Conservation (phyloP, 1,140 invertebrate genomes). For the Diabrotica virgifera region DNA sequence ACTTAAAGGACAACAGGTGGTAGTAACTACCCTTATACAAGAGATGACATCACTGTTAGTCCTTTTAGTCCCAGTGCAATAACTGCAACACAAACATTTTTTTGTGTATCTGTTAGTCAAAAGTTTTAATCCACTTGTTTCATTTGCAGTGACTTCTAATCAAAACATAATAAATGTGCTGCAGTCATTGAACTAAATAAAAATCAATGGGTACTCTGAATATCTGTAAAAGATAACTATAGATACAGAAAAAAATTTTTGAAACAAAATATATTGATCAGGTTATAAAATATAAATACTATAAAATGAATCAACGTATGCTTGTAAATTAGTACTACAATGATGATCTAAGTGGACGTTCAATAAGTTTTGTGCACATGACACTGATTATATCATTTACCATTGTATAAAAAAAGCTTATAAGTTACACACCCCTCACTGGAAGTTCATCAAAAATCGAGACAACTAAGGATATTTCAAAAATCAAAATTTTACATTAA, state of each 20-base stretch:
- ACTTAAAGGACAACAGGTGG: too few relatives aligned
- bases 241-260: slow-evolving; percentile 11
- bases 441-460: too few relatives aligned
- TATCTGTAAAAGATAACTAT: slow-evolving; percentile 13
- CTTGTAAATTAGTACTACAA: slow-evolving; percentile 8
- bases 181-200: slow-evolving; percentile 2
- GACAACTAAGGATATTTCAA: too few relatives aligned
- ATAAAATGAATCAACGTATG: slow-evolving; percentile 14
- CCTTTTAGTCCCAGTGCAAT: too few relatives aligned
- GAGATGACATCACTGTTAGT: too few relatives aligned
- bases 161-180: slow-evolving; percentile 19
- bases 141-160: not conserved
- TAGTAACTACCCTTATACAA: too few relatives aligned
- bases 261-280: slow-evolving; percentile 10
- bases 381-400: slow-evolving; percentile 12
- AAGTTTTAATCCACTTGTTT: too few relatives aligned
- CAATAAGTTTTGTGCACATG: slow-evolving; percentile 24
- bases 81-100: too few relatives aligned
- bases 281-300: slow-evolving; percentile 8
- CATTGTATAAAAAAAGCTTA: too few relatives aligned
- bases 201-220: slow-evolving; percentile 7
- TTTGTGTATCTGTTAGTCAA: too few relatives aligned
- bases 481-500: too few relatives aligned
- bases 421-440: too few relatives aligned
- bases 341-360: slow-evolving; percentile 22